Evolutionary conservation across 2,888 invertebrate species (phyloP), one percentile per base, ranked within the genome.

Genomic region (Odontocerum albicorne): DNA sequence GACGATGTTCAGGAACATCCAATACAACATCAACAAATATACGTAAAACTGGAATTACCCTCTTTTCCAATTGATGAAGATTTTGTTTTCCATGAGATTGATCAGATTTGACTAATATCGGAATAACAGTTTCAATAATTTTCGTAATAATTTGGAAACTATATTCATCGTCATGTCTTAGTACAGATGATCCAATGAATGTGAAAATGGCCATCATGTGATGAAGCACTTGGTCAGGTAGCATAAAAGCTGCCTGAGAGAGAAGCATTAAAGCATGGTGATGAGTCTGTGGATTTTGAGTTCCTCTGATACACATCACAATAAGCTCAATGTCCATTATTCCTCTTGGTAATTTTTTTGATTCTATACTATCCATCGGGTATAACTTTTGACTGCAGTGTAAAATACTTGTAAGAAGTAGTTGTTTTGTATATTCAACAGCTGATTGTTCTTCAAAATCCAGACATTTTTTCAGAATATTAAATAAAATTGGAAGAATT

Each of bases 161-260:
- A 71, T 96, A 96, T 0, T 90, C 88, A 66, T 97, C 96, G 67
- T 98, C 97, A 64, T 95, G 93, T 7, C 96, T 82, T 1, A 97
- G 77, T 7, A 98, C 87, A 0, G 92, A 92, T 0, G 90, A 90
- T 1, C 98, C 98, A 87, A 99, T 95, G 67, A 98, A 99, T 0
- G 97, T 96, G 69, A 99, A 99, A 64, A 99, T 92, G 16, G 94
- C 88, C 86, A 98, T 96, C 2, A 96, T 90, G 65, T 96, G 93
- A 67, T 93, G 90, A 12, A 97, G 74, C 0, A 98, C 92, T 72
- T 89, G 86, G 56, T 87, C 84, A 0, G 94, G 94, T 53, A 90
- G 79, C 66, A 92, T 79, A 20, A 80, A 79, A 0, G 94, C 92
- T 10, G 89, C 86, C 53, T 88, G 83, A 0, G 91, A 85, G 1